These are phyloP conservation scores for Ptychadena robeensis DNA, from an alignment of 2,797 vertebrate species.

Conservation along the genomic window DNA sequence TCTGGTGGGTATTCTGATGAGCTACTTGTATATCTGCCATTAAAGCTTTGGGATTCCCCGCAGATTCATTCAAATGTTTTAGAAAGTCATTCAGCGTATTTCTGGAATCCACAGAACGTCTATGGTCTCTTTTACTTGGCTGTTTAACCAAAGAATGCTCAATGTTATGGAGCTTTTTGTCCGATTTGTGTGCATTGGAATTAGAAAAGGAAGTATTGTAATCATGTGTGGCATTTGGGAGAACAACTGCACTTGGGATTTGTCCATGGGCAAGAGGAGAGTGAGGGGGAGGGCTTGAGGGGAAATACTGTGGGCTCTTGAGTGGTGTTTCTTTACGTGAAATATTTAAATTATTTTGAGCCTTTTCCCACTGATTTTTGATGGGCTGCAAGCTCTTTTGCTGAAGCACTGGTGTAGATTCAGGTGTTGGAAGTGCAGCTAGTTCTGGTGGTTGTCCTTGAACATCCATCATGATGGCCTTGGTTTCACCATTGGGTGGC, in stretches of 20 bases:
- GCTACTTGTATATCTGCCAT: constrained; percentile 89
- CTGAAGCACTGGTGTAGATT: constrained; percentile 95
- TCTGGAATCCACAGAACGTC: constrained; percentile 93
- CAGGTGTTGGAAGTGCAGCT: constrained; percentile 93
- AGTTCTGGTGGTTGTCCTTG: constrained; percentile 91
- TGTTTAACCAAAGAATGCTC: constrained; percentile 81
- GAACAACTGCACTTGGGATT: constrained; percentile 95
- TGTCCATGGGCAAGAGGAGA: constrained; percentile 87
- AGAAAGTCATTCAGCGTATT: constrained; percentile 96
- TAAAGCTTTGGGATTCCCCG: constrained; percentile 84
- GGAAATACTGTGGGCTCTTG: constrained; percentile 89
- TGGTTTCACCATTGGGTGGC: constrained; percentile 83
- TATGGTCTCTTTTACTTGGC: constrained; percentile 88
- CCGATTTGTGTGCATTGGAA: constrained; percentile 86
- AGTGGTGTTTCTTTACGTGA: constrained; percentile 85
- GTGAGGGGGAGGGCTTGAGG: constrained; percentile 87
- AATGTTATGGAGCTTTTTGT: constrained; percentile 83
- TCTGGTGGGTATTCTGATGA: constrained; percentile 85
- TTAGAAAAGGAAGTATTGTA: constrained; percentile 83
- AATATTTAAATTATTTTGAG: constrained; percentile 79
- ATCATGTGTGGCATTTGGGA: constrained; percentile 96
- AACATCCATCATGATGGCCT: constrained; percentile 87
- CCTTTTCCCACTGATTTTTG: constrained; percentile 91
- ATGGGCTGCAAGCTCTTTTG: constrained; percentile 92
- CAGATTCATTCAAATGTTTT: constrained; percentile 93